A percentile compares a stretch with the other conserved stretches of the same genome.
phyloP scores from a whole-genome alignment of 2,113 vertebrate species.

The Macrotis lagotis region DNA sequence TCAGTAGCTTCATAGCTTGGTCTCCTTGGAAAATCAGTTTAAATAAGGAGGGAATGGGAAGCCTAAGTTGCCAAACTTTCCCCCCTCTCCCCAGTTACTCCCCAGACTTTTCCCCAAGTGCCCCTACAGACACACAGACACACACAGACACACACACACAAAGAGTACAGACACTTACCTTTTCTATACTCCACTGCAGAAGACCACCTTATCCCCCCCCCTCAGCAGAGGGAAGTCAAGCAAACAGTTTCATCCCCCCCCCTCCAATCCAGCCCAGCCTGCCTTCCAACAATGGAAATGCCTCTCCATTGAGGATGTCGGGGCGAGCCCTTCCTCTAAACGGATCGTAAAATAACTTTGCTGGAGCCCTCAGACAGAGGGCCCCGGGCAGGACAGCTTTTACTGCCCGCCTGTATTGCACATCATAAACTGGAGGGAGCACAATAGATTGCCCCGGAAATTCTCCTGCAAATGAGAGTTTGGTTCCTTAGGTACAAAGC shows the following conservation, averaged over 20 bases:
- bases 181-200: neutral
- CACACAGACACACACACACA: neutral
- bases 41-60: neutral
- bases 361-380: constrained; percentile 76
- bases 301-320: constrained; percentile 74
- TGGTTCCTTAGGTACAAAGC: constrained; percentile 85
- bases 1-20: neutral
- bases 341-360: constrained; percentile 85
- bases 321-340: constrained; percentile 80
- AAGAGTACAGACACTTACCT: neutral
- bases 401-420: constrained; percentile 88
- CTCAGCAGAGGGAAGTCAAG: neutral
- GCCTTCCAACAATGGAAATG: constrained; percentile 72
- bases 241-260: neutral
- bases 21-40: neutral
- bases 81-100: neutral
- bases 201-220: neutral
- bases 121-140: neutral
- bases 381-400: constrained; percentile 83
- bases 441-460: constrained; percentile 90
- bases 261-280: neutral
- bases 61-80: neutral
- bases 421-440: constrained; percentile 88
- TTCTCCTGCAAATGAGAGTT: constrained; percentile 86
- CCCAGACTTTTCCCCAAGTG: neutral